Base-by-base conservation (phyloP, 2,797 vertebrate genomes). In the Carduelis carduelis region DNA sequence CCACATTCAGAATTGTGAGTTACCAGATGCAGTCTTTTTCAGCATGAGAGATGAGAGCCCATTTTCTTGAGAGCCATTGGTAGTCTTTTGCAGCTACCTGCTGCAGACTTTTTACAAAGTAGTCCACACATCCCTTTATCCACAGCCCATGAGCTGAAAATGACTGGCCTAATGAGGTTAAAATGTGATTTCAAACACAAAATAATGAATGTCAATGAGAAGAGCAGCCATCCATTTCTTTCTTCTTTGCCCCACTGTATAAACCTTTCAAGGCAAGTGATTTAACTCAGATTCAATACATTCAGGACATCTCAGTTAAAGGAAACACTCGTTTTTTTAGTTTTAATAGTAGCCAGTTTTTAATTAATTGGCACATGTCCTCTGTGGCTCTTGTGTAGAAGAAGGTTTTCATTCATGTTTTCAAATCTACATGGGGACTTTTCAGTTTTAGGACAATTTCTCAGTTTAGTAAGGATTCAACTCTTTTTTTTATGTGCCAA, bases 151-250 rank as follows among this genome's bases (percentile, higher is more conserved):
- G 14, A 47, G 22, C 9, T 49, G 47, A 72, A 82, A 88, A 75
- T 0, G 0, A 26, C 44, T 41, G 44, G 5, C 18, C 59, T 74
- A 55, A 69, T 44, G 32, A 66, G 18, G 39, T 14, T 47, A 43
- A 90, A 87, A 83, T 8, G 11, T 27, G 50, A 50, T 90, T 92
- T 89, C 39, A 84, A 79, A 68, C 20, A 49, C 21, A 68, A 74
- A 70, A 63, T 46, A 41, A 39, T 20, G 12, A 55, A 49, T 65
- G 5, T 7, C 37, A 64, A 15, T 52, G 20, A 65, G 47, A 79
- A 79, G 18, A 69, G 30, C 19, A 56, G 27, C 19, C n/a, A 41
- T 26, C 13, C 4, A 16, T 60, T 89, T 84, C n/a, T 49, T 89
- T 72, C 30, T 88, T 78, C 23, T 83, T 70, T 94, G 32, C 23